Conservation (phyloP, 1,140 invertebrate species). For the Muscidifurax raptorellus region DNA sequence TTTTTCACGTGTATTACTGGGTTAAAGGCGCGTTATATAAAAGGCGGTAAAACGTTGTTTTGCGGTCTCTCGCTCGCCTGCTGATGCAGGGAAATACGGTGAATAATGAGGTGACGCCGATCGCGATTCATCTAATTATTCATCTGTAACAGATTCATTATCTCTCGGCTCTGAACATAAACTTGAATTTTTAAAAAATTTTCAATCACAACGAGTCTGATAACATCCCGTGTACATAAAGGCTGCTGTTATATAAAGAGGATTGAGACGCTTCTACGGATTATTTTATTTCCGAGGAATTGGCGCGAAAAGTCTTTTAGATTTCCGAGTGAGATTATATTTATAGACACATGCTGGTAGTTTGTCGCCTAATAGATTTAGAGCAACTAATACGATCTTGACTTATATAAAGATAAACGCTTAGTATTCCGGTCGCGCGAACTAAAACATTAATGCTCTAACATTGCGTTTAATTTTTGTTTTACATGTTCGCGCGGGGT, state of each 20-base stretch:
- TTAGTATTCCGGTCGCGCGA: no score
- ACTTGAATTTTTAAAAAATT: neutral
- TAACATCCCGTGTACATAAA: neutral
- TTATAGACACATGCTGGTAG: neutral
- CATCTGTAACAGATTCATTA: slow-evolving; percentile 42
- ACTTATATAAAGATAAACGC: neutral
- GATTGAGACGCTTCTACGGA: neutral
- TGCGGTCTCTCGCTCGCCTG: neutral
- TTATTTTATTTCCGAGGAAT: no score
- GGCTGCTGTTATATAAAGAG: neutral
- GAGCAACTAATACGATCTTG: neutral
- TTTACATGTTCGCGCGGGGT: neutral
- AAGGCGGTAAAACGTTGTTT: neutral
- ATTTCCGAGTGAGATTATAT: neutral
- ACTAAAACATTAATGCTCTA: neutral
- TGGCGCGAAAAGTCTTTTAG: neutral
- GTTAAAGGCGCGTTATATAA: slow-evolving; percentile 27
- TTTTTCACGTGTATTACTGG: neutral
- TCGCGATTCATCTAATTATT: slow-evolving; percentile 44
- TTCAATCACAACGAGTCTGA: neutral
- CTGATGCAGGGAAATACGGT: neutral
- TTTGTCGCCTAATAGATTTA: neutral
- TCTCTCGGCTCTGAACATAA: neutral
- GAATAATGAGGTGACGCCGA: slow-evolving; percentile 13
- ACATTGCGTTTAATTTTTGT: neutral